A percentile compares a stretch with the other conserved stretches of the same genome.
phyloP scores from a whole-genome alignment of 2,888 invertebrate species.

The Eugnorisma glareosa region DNA sequence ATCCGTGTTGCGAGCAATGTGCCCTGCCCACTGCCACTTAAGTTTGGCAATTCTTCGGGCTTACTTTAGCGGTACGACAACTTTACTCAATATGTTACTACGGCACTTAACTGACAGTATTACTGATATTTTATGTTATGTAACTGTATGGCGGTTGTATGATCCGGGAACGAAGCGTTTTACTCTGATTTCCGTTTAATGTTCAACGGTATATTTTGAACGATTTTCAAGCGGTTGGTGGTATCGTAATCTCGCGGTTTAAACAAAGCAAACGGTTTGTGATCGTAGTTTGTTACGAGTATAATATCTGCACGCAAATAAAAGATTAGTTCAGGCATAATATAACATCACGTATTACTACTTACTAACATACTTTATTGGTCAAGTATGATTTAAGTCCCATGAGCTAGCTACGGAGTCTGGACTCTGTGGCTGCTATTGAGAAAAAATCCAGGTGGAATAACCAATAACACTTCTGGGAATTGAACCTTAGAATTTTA shows the following conservation, averaged over 20 bases:
- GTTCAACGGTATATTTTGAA: constrained; percentile 29
- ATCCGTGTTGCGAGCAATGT: no score
- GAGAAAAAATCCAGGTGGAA: no score
- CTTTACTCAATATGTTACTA: constrained; percentile 19
- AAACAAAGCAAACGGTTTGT: constrained; percentile 20
- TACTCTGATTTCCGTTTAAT: constrained; percentile 28
- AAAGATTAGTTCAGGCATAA: constrained; percentile 8
- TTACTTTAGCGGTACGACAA: constrained; percentile 3
- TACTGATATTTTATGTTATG: constrained; percentile 23
- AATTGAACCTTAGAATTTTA: no score
- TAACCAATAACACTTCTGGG: no score
- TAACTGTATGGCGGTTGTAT: constrained; percentile 31
- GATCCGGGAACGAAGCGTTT: constrained; percentile 18
- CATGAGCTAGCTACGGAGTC: no score
- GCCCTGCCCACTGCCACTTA: no score
- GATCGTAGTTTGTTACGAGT: constrained; percentile 14
- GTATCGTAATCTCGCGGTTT: constrained; percentile 23
- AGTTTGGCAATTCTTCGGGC: no score
- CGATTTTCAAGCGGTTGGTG: constrained; percentile 26
- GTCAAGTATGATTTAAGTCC: no score
- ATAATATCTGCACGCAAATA: constrained; percentile 35
- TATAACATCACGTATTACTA: no score
- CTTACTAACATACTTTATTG: no score
- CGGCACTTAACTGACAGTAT: constrained; percentile 3
- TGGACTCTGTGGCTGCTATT: no score